Base-by-base conservation (phyloP, 2,797 vertebrate species). In the Cygnus olor region DNA sequence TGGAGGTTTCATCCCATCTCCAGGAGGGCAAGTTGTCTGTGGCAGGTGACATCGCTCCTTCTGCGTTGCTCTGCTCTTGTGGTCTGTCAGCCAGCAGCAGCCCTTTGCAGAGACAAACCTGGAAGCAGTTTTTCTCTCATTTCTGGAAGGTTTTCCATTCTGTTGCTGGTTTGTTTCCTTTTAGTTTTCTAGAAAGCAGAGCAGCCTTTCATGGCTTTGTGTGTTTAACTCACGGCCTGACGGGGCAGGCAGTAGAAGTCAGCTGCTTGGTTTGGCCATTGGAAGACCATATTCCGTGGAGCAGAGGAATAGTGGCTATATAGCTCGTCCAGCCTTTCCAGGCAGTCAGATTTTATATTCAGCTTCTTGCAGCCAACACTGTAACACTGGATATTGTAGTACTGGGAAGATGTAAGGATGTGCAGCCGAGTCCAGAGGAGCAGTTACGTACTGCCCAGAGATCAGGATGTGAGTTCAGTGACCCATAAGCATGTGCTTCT, bases 61-160 rank as follows among this genome's bases (percentile, higher is more conserved):
- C 42, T 64, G 32, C 38, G 19, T 21, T 49, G 32, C 36, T 28
- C 14, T 72, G 64, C 38, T 72, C n/a, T 27, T 44, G 32, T 40
- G 57, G 38, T 81, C 45, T 1, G 0, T 69, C 77, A 74, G 57
- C 47, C 57, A 88, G 44, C 61, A 86, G 72, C 90, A 64, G 42
- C 1, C 1, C 40, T 61, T 57, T 20, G 66, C 1, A 1, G 9
- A 0, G 4, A 8, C 30, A 71, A 82, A 85, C n/a, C 47, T 63
- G 57, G 18, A 63, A 47, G 24, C 42, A n/a, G 19, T n/a, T 89
- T 85, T 65, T 27, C 49, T 78, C 22, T 81, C 1, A 1, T 85
- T 88, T 79, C 68, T 90, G 57, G 30, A 54, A 71, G 51, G n/a
- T 57, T 76, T 94, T 88, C 63, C 17, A 36, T 83, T 88, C 65